Evolutionary conservation across 2,113 vertebrate species (phyloP).

Genomic region (Datnioides undecimradiatus): DNA sequence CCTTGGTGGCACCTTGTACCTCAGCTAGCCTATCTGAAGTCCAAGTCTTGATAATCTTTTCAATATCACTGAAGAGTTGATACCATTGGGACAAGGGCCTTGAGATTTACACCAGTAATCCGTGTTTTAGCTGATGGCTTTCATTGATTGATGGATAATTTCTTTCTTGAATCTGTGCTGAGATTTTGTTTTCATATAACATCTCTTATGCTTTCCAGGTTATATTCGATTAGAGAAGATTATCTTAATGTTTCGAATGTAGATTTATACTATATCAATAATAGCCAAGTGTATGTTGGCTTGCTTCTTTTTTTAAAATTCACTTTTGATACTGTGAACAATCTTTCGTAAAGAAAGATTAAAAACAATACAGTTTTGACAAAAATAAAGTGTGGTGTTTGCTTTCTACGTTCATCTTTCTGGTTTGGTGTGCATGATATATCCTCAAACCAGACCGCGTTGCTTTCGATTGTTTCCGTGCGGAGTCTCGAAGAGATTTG

Average conservation of each 20-base stretch:
- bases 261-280: slow-evolving; percentile 88
- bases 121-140: slow-evolving; percentile 71
- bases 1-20: slow-evolving; percentile 45
- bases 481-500: slow-evolving; percentile 27
- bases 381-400: slow-evolving; percentile 83
- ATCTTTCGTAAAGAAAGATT: slow-evolving; percentile 94
- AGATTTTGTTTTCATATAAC: slow-evolving; percentile 77
- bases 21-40: slow-evolving; percentile 43
- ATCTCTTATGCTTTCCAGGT: slow-evolving; percentile 89
- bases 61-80: slow-evolving; percentile 38
- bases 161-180: slow-evolving; percentile 67
- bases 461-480: not conserved
- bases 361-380: slow-evolving; percentile 91
- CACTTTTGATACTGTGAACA: slow-evolving; percentile 97
- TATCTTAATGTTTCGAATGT: slow-evolving; percentile 87
- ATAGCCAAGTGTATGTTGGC: slow-evolving; percentile 86
- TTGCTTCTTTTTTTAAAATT: slow-evolving; percentile 84
- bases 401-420: slow-evolving; percentile 54
- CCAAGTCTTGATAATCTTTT: slow-evolving; percentile 48
- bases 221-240: slow-evolving; percentile 84
- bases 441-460: not conserved
- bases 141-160: slow-evolving; percentile 64
- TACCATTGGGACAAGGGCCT: slow-evolving; percentile 53
- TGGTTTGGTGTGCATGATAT: not conserved
- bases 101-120: slow-evolving; percentile 45